Percentiles rank a stretch among this genome's conserved stretches.
Evolutionary conservation across 2,113 vertebrate species (phyloP).

Genomic region (Solenodon paradoxus): DNA sequence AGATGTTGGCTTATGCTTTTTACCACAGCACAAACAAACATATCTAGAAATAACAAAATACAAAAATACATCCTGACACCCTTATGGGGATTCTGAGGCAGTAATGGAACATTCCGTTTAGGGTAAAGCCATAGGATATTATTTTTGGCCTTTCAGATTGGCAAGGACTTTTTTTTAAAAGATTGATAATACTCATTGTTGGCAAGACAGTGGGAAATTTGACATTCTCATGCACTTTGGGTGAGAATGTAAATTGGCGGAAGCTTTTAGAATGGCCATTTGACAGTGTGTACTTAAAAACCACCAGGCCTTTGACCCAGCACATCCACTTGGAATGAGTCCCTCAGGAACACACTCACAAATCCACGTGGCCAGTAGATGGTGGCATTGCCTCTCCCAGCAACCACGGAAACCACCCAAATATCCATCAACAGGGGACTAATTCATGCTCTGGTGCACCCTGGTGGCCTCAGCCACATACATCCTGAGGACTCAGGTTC

Average conservation of each 20-base stretch:
- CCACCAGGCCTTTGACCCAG: constrained; percentile 39
- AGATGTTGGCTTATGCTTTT: background rate
- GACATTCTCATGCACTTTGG: constrained; percentile 36
- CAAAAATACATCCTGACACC: background rate
- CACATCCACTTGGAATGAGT: constrained; percentile 1
- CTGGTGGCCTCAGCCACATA: too few species aligned
- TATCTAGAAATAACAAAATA: background rate
- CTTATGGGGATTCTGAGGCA: background rate
- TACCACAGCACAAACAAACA: background rate
- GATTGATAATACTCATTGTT: constrained; percentile 39
- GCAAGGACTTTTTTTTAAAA: background rate
- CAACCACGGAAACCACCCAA: constrained; percentile 12
- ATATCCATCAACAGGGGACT: background rate
- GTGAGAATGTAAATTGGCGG: constrained; percentile 24
- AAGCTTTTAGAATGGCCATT: constrained; percentile 31
- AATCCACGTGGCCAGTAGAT: background rate
- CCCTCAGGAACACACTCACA: background rate
- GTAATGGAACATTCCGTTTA: background rate
- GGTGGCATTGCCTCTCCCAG: background rate
- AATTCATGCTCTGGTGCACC: background rate
- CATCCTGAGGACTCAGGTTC: too few species aligned
- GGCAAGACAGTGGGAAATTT: constrained; percentile 19
- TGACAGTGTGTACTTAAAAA: constrained; percentile 35
- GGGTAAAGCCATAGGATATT: constrained; percentile 25
- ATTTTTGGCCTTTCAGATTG: constrained; percentile 22